These are phyloP conservation scores for Stegana nigrithorax DNA, from an alignment of 2,888 invertebrate genomes.

Conservation along the genomic window DNA sequence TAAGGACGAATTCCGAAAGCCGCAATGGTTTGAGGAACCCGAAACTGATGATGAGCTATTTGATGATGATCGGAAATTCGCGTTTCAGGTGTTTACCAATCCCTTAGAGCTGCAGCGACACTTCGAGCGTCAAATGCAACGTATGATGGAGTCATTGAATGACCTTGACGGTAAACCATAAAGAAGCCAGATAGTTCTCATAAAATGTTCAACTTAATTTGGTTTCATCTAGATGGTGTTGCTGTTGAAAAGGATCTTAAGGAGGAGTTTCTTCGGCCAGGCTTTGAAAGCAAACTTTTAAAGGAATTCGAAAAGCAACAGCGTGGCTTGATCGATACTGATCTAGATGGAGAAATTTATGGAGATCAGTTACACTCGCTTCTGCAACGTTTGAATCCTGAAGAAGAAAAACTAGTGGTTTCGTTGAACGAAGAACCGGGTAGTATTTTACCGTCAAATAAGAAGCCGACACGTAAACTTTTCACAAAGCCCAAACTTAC, in stretches of 20 bases:
- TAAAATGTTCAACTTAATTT: no score
- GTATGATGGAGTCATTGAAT: slow-evolving; percentile 71
- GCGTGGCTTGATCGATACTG: slow-evolving; percentile 67
- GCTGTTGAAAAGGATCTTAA: slow-evolving; percentile 66
- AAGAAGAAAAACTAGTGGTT: slow-evolving; percentile 29
- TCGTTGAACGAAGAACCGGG: slow-evolving; percentile 39
- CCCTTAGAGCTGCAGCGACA: slow-evolving; percentile 74
- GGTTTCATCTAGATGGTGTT: slow-evolving; percentile 49
- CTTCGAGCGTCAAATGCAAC: slow-evolving; percentile 74
- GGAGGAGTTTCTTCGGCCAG: slow-evolving; percentile 72
- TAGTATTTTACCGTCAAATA: slow-evolving; percentile 62
- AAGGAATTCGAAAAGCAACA: slow-evolving; percentile 62
- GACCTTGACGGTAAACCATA: slow-evolving; percentile 56
- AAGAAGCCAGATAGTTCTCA: neutral
- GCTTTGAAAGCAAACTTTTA: slow-evolving; percentile 62
- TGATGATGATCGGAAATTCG: slow-evolving; percentile 65
- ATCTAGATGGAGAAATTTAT: slow-evolving; percentile 71
- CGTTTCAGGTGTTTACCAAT: slow-evolving; percentile 73
- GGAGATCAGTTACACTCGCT: slow-evolving; percentile 65
- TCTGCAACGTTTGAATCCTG: slow-evolving; percentile 64
- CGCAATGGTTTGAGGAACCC: slow-evolving; percentile 68
- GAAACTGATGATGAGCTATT: slow-evolving; percentile 68
- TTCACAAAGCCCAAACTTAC: slow-evolving; percentile 47
- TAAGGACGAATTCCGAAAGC: slow-evolving; percentile 68
- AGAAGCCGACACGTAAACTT: slow-evolving; percentile 24